Evolutionary conservation across 2,888 invertebrate genomes (phyloP).

Genomic region (Villa cingulata): DNA sequence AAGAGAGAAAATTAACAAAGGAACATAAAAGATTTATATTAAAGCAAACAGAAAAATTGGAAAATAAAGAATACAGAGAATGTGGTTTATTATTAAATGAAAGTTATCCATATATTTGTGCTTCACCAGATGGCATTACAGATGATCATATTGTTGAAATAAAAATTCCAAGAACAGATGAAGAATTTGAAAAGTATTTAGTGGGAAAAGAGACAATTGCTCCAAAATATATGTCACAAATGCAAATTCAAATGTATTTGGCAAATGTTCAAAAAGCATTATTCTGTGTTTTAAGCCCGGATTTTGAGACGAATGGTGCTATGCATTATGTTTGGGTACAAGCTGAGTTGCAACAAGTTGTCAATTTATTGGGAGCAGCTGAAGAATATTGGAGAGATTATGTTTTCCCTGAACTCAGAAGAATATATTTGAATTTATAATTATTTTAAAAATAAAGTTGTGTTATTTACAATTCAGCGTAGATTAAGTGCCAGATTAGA

Average conservation of each 20-base stretch:
- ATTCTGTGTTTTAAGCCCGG: conserved; percentile 33
- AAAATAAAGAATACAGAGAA: conserved; percentile 31
- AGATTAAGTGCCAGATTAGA: no score
- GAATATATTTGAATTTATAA: no score
- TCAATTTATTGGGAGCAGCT: conserved; percentile 26
- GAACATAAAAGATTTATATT: conserved; percentile 34
- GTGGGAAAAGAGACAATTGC: conserved; percentile 32
- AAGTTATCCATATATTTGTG: conserved; percentile 31
- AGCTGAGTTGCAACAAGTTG: conserved; percentile 31
- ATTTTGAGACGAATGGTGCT: conserved; percentile 32
- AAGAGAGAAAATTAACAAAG: conserved; percentile 29
- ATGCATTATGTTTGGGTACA: conserved; percentile 35
- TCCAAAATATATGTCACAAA: conserved; percentile 35
- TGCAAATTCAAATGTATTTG: conserved; percentile 34
- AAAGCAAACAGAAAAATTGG: conserved; percentile 33
- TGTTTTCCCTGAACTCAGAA: conserved; percentile 27
- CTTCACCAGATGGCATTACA: conserved; percentile 32
- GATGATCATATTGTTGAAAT: conserved; percentile 35
- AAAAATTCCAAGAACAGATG: conserved; percentile 33
- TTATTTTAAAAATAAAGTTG: no score
- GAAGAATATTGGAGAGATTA: conserved; percentile 32
- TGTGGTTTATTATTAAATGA: conserved; percentile 30
- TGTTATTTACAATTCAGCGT: no score
- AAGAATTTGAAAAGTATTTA: conserved; percentile 34
- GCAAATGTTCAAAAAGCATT: conserved; percentile 33